Evolutionary conservation across 2,113 vertebrate species (phyloP).

Genomic region (Ceyx melanurus): DNA sequence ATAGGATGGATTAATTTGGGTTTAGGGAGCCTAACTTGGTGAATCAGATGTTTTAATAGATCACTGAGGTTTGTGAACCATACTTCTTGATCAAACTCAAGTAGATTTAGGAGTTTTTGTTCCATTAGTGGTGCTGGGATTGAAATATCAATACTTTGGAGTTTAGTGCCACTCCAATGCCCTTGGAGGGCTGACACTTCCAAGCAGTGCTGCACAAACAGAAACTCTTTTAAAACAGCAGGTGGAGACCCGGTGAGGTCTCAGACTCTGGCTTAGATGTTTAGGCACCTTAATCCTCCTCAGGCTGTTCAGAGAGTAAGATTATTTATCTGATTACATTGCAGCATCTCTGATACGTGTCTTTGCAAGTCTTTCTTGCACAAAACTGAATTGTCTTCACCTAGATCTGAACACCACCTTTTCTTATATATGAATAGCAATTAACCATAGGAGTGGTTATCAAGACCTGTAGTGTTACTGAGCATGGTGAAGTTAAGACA

Average conservation of each 20-base stretch:
- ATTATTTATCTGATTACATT: not conserved
- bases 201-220: not conserved
- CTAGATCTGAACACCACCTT: not conserved
- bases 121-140: not conserved
- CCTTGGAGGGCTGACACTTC: not conserved
- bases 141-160: not conserved
- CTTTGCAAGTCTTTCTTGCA: not conserved
- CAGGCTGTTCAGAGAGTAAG: not conserved
- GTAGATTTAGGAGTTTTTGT: not conserved
- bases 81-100: not conserved
- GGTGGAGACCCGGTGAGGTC: not conserved
- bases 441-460: conserved; percentile 1
- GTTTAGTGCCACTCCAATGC: not conserved
- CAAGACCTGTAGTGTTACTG: not conserved
- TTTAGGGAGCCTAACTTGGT: not conserved
- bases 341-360: not conserved
- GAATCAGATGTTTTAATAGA: not conserved
- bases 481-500: not conserved
- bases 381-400: not conserved
- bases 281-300: not conserved
- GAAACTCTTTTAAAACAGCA: not conserved
- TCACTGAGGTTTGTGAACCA: not conserved
- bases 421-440: not conserved
- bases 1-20: not conserved
- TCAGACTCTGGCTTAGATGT: not conserved